phyloP scores from a whole-genome alignment of 2,888 invertebrate species.

The Luperina testacea region DNA sequence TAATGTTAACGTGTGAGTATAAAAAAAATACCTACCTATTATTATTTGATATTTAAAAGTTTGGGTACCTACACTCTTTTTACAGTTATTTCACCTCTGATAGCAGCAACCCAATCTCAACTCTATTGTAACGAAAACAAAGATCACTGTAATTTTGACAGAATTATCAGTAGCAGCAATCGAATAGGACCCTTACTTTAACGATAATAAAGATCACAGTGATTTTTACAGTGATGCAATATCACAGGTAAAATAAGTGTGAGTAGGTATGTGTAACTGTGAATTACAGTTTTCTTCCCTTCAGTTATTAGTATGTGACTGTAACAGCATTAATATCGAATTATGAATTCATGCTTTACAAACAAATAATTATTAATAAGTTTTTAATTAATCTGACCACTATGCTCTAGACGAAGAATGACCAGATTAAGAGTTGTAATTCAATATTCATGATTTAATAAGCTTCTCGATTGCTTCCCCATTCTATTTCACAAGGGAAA shows the following conservation, averaged over 20 bases:
- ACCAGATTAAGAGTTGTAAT: conserved; percentile 8
- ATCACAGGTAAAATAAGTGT: not conserved
- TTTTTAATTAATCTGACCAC: conserved; percentile 27
- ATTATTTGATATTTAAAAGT: not conserved
- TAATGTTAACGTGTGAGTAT: conserved; percentile 37
- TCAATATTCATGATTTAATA: conserved; percentile 36
- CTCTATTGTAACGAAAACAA: not conserved
- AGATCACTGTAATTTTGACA: not conserved
- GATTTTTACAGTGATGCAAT: not conserved
- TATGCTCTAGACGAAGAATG: not conserved
- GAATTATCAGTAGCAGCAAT: not conserved
- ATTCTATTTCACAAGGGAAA: conserved; percentile 38
- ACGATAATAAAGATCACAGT: not conserved
- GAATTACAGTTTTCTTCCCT: not conserved
- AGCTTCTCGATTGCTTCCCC: conserved; percentile 31
- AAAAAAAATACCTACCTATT: too few relatives aligned
- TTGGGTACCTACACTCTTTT: not conserved
- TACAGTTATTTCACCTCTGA: not conserved
- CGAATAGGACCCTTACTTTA: not conserved
- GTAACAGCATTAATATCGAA: not conserved
- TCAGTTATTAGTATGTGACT: not conserved
- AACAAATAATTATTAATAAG: conserved; percentile 24
- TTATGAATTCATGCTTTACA: conserved; percentile 5
- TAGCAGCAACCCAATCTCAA: not conserved
- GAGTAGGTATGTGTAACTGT: not conserved